These are phyloP conservation scores for Argyrosomus regius DNA, from an alignment of 2,797 vertebrate species.

Conservation along the genomic window DNA sequence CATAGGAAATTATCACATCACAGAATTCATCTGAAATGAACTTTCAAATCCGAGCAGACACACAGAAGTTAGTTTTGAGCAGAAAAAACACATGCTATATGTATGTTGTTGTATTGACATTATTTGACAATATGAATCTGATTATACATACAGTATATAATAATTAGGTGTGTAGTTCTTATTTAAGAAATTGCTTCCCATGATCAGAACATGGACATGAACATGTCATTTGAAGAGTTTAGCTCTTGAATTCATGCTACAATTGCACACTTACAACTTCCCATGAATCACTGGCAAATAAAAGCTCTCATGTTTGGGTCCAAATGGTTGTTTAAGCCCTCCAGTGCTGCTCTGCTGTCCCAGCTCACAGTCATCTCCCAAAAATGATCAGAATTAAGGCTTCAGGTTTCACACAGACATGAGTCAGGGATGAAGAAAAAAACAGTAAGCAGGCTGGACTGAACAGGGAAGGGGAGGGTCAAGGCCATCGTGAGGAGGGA, in stretches of 20 bases:
- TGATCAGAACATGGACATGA: not conserved
- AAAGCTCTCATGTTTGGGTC: constrained; percentile 57
- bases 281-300: constrained; percentile 58
- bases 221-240: not conserved
- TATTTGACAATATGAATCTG: too few relatives aligned
- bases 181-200: not conserved
- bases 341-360: constrained; percentile 48
- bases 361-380: constrained; percentile 61
- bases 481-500: constrained; percentile 39
- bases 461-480: not conserved
- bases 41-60: too few relatives aligned
- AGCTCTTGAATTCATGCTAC: not conserved
- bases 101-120: too few relatives aligned
- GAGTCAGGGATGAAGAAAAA: constrained; percentile 43
- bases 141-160: not conserved
- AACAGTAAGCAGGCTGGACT: constrained; percentile 16
- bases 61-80: not conserved
- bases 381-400: constrained; percentile 75
- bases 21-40: too few relatives aligned
- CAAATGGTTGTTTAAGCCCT: constrained; percentile 68
- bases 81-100: not conserved
- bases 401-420: constrained; percentile 65
- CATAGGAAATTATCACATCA: too few relatives aligned
- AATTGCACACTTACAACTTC: constrained; percentile 23
- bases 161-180: not conserved